phyloP scores from a whole-genome alignment of 2,797 vertebrate genomes.

The Phoeniculus purpureus region DNA sequence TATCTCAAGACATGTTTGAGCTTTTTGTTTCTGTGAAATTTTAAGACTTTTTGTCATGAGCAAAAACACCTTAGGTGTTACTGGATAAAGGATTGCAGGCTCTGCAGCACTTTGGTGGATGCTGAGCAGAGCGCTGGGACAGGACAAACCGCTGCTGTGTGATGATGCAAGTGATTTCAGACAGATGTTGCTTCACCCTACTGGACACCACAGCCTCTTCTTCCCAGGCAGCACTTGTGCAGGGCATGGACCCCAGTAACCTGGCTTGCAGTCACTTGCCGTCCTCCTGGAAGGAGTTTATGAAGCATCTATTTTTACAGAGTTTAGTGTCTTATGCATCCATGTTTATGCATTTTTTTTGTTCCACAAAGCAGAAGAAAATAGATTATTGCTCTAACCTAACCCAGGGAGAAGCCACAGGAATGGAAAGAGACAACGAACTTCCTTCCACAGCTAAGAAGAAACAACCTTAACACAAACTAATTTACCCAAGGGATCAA shows the following conservation, averaged over 20 bases:
- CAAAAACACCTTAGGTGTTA: neutral
- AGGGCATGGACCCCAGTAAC: neutral
- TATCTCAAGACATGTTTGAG: neutral
- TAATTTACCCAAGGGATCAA: neutral
- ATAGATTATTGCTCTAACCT: neutral
- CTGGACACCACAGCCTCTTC: neutral
- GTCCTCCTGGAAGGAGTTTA: rapidly evolving
- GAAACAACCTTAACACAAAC: neutral
- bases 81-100: neutral
- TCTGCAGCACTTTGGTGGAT: neutral
- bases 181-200: neutral
- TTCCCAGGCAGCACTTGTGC: rapidly evolving
- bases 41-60: neutral
- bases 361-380: neutral
- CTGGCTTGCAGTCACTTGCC: neutral
- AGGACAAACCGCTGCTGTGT: neutral
- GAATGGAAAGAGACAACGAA: neutral
- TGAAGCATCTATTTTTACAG: neutral
- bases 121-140: neutral
- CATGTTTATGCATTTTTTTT: rapidly evolving
- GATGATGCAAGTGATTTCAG: neutral
- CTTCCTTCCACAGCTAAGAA: neutral
- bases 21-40: neutral
- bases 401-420: neutral
- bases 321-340: neutral